A percentile compares a stretch with the other conserved stretches of the same genome.
These are phyloP conservation scores for Neolamprologus tretocephalus DNA, from an alignment of 2,113 vertebrate species.

Conservation along the genomic window DNA sequence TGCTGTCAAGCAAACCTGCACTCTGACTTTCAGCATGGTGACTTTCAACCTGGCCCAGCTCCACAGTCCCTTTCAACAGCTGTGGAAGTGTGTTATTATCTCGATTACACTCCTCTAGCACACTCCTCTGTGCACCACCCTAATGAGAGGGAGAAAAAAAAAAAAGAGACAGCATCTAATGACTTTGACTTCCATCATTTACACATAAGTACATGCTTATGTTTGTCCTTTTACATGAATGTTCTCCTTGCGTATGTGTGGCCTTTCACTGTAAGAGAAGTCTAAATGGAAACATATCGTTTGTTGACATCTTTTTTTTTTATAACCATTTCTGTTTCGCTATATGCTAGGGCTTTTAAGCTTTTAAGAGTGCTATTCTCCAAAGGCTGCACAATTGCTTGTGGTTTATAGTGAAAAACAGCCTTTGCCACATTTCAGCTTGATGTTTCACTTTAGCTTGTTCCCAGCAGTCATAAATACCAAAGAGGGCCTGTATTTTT, in stretches of 20 bases:
- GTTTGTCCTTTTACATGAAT: not conserved
- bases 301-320: slow-evolving; percentile 32
- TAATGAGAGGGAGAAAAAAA: slow-evolving; percentile 42
- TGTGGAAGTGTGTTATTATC: slow-evolving; percentile 59
- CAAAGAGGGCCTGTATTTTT: slow-evolving; percentile 33
- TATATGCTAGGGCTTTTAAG: not conserved
- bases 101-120: slow-evolving; percentile 45
- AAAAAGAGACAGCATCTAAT: slow-evolving; percentile 6
- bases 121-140: slow-evolving; percentile 37
- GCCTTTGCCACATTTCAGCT: not conserved
- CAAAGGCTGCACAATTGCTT: not conserved
- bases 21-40: slow-evolving; percentile 3
- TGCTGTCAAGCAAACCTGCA: slow-evolving; percentile 23
- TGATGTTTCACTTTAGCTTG: slow-evolving; percentile 8
- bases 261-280: not conserved
- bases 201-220: not conserved
- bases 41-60: slow-evolving; percentile 27
- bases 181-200: not conserved
- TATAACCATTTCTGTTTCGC: slow-evolving; percentile 18
- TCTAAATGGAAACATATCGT: slow-evolving; percentile 22
- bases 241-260: not conserved
- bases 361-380: not conserved
- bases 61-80: slow-evolving; percentile 39
- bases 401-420: not conserved
- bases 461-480: slow-evolving; percentile 33